Evolutionary conservation across 2,797 vertebrate genomes (phyloP).

Genomic region (Periophthalmus magnuspinnatus): DNA sequence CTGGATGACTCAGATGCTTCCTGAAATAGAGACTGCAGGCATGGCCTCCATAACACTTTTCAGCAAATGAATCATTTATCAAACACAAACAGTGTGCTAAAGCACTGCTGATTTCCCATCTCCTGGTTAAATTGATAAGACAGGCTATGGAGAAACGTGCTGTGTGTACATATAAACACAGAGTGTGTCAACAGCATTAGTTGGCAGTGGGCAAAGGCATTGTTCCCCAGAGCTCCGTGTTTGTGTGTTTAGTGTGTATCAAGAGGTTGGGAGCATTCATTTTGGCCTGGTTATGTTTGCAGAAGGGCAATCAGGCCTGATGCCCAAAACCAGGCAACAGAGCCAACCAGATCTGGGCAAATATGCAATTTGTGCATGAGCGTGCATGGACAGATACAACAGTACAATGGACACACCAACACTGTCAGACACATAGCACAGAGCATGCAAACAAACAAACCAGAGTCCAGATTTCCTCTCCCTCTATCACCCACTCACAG

Average conservation of each 20-base stretch:
- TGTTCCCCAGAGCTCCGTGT: constrained; percentile 65
- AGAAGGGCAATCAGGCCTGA: constrained; percentile 71
- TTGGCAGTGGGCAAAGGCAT: constrained; percentile 59
- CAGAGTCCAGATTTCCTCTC: constrained; percentile 57
- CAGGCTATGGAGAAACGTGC: constrained; percentile 61
- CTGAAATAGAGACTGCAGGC: constrained; percentile 73
- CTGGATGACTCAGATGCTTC: constrained; percentile 69
- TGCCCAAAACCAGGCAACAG: constrained; percentile 61
- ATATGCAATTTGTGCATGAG: constrained; percentile 62
- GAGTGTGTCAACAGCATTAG: constrained; percentile 65
- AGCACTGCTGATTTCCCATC: constrained; percentile 62
- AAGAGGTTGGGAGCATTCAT: constrained; percentile 65
- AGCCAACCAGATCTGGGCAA: constrained; percentile 74
- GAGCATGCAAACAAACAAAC: constrained; percentile 70
- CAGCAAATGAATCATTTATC: constrained; percentile 76
- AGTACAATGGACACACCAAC: constrained; percentile 20
- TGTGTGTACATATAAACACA: constrained; percentile 58
- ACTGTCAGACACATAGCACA: constrained; percentile 59
- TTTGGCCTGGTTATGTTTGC: constrained; percentile 75
- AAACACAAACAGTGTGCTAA: constrained; percentile 65
- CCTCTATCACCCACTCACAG: constrained; percentile 22
- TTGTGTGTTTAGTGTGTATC: constrained; percentile 60
- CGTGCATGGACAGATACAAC: constrained; percentile 25
- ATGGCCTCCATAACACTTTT: constrained; percentile 72
- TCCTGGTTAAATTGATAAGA: constrained; percentile 74